Percentiles rank a stretch among this genome's conserved stretches.
Evolutionary conservation across 2,888 invertebrate species (phyloP).

Genomic region (Coronaproctus castanopsis): DNA sequence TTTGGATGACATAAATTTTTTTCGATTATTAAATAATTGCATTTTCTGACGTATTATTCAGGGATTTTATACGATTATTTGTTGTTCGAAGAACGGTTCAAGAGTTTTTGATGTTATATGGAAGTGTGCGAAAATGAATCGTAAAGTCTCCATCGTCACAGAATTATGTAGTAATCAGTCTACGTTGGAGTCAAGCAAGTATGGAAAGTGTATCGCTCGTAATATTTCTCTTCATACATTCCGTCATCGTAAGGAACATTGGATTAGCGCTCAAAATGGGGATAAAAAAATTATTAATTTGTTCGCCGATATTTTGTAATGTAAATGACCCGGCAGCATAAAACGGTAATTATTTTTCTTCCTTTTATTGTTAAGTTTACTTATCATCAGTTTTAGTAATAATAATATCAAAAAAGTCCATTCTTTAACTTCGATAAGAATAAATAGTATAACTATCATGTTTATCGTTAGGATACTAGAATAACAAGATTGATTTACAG

Average conservation of each 20-base stretch:
- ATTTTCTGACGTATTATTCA: conserved; percentile 27
- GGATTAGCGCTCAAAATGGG: conserved; percentile 11
- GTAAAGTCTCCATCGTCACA: conserved; percentile 9
- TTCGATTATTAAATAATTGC: conserved; percentile 4
- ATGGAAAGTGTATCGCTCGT: conserved; percentile 12
- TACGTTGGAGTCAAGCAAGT: conserved; percentile 9
- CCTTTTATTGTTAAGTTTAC: neutral
- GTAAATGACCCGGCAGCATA: too few species aligned
- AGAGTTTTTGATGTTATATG: conserved; percentile 54
- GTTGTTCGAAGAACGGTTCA: conserved; percentile 50
- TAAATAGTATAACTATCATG: too few species aligned
- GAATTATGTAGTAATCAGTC: conserved; percentile 14
- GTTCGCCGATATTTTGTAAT: conserved; percentile 15
- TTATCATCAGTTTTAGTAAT: too few species aligned
- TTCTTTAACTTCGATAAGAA: too few species aligned
- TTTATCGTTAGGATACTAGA: too few species aligned
- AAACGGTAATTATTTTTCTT: neutral
- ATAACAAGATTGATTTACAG: too few species aligned
- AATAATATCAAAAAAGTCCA: too few species aligned
- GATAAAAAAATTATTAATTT: conserved; percentile 7
- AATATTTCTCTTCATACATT: conserved; percentile 13
- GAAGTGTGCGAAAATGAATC: conserved; percentile 29
- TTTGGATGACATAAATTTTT: too few species aligned
- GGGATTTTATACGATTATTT: conserved; percentile 45
- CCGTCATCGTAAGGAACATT: conserved; percentile 13